These are phyloP conservation scores for Lamellibrachia columna DNA, from an alignment of 2,888 invertebrate genomes.

Conservation along the genomic window DNA sequence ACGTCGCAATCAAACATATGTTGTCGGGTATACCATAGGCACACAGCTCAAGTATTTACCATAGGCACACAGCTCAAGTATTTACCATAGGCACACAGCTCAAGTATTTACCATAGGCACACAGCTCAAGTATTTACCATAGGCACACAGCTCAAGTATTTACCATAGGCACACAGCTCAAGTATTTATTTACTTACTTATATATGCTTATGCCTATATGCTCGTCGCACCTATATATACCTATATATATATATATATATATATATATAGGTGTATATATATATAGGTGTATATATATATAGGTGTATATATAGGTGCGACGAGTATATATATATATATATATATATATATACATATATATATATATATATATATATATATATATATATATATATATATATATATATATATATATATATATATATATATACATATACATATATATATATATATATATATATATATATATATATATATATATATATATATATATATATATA, in stretches of 20 bases:
- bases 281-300: neutral
- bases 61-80: no score
- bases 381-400: conserved; percentile 28
- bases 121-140: no score
- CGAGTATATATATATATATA: neutral
- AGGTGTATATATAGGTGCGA: neutral
- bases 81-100: no score
- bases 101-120: no score
- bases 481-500: neutral
- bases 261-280: neutral
- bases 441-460: neutral
- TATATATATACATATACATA: conserved; percentile 23
- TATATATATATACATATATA: conserved; percentile 27
- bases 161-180: no score
- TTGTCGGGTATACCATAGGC: no score
- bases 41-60: no score
- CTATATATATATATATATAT: conserved; percentile 13
- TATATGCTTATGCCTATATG: no score
- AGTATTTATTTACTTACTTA: no score
- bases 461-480: neutral
- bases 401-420: conserved; percentile 25
- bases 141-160: no score
- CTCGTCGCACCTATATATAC: neutral
- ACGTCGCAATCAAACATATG: no score
- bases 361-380: conserved; percentile 28